Conservation (phyloP, 2,888 invertebrate genomes). For the Leuctra nigra region DNA sequence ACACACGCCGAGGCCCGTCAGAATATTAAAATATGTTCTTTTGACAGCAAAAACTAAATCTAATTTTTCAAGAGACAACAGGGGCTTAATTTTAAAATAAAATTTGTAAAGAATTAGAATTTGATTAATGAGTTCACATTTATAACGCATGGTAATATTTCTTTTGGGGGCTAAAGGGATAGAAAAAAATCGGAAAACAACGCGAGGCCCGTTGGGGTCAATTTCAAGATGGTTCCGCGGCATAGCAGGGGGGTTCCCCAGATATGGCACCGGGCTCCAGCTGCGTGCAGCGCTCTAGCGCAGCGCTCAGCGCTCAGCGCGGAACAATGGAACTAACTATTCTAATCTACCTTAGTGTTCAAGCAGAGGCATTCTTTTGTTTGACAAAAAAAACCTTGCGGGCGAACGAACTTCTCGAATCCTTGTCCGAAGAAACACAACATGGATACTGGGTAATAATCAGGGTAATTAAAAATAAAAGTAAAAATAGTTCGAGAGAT, state of each 20-base stretch:
- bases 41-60: constrained; percentile 12
- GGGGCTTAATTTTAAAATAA: constrained; percentile 17
- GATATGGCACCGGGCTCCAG: constrained; percentile 16
- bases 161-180: constrained; percentile 4
- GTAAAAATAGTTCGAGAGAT: neutral
- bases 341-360: constrained; percentile 8
- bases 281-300: constrained; percentile 12
- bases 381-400: neutral
- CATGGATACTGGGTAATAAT: constrained; percentile 16
- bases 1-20: too few relatives aligned
- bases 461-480: constrained; percentile 14
- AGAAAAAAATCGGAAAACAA: too few relatives aligned
- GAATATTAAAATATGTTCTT: constrained; percentile 10
- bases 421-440: constrained; percentile 9
- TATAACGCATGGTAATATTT: constrained; percentile 20
- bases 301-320: constrained; percentile 3
- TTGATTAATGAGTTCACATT: constrained; percentile 20
- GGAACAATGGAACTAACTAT: constrained; percentile 19
- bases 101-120: constrained; percentile 16
- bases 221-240: constrained; percentile 22
- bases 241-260: constrained; percentile 16
- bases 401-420: constrained; percentile 13
- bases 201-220: constrained; percentile 21
- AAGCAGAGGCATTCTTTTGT: neutral
- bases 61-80: constrained; percentile 18